Evolutionary conservation across 2,888 invertebrate species (phyloP).

Genomic region (Cancer borealis): DNA sequence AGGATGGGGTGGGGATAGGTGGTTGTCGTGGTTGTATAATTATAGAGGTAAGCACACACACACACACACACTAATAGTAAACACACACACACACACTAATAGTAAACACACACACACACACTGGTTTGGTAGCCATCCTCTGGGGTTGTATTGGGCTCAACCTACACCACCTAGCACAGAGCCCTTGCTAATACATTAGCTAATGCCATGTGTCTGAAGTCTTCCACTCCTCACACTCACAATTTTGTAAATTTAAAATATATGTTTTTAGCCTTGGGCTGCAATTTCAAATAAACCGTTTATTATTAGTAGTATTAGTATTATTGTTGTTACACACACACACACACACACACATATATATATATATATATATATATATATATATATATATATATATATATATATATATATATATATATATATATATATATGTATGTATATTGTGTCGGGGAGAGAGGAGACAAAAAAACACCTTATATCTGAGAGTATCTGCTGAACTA

Average conservation of each 20-base stretch:
- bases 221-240: too few species aligned
- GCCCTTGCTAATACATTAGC: too few species aligned
- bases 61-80: not conserved
- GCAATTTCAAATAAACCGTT: too few species aligned
- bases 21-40: not conserved
- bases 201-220: too few species aligned
- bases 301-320: too few species aligned
- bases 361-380: constrained; percentile 20
- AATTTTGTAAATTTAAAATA: too few species aligned
- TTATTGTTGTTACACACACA: not conserved
- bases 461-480: not conserved
- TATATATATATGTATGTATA: constrained; percentile 26
- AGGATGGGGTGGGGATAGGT: not conserved
- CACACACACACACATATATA: not conserved
- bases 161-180: too few species aligned
- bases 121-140: too few species aligned
- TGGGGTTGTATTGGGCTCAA: too few species aligned
- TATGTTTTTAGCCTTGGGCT: too few species aligned
- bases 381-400: constrained; percentile 20
- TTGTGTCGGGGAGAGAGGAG: not conserved
- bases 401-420: constrained; percentile 23
- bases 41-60: not conserved
- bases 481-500: too few species aligned
- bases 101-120: not conserved
- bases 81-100: constrained; percentile 50